phyloP scores from a whole-genome alignment of 2,113 vertebrate species.

The Pituophis catenifer region DNA sequence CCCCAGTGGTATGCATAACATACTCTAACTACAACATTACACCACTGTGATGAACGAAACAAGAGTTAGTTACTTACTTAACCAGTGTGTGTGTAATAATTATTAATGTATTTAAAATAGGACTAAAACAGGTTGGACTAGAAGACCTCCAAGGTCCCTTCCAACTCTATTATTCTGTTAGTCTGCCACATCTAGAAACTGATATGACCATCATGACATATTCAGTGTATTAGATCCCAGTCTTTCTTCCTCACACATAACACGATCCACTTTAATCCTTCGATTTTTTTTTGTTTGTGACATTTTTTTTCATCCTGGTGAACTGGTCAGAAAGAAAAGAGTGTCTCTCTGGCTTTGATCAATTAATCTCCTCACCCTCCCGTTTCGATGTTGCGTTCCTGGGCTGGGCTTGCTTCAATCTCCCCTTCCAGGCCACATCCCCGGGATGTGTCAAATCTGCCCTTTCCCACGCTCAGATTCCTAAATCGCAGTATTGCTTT shows the following conservation, averaged over 20 bases:
- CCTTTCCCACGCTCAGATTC: slow-evolving; percentile 25
- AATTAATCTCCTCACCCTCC: neutral
- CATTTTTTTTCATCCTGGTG: no score
- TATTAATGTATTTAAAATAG: no score
- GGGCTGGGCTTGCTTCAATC: neutral
- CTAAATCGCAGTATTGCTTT: neutral
- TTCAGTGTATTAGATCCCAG: neutral
- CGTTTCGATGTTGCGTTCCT: neutral
- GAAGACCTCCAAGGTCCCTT: neutral
- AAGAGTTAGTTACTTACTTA: no score
- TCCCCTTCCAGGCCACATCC: neutral
- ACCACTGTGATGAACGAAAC: no score
- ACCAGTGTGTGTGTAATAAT: no score
- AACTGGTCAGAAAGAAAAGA: neutral
- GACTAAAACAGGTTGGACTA: no score
- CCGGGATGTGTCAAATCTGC: neutral
- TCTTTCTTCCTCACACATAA: neutral
- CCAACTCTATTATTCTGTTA: neutral
- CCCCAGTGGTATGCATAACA: no score
- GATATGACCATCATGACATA: neutral
- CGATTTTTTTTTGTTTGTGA: neutral
- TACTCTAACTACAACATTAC: no score
- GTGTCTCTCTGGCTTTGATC: neutral
- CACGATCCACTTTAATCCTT: neutral
- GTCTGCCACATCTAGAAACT: neutral